Evolutionary conservation across 2,888 invertebrate species (phyloP).

Genomic region (Crepidodera aurea): DNA sequence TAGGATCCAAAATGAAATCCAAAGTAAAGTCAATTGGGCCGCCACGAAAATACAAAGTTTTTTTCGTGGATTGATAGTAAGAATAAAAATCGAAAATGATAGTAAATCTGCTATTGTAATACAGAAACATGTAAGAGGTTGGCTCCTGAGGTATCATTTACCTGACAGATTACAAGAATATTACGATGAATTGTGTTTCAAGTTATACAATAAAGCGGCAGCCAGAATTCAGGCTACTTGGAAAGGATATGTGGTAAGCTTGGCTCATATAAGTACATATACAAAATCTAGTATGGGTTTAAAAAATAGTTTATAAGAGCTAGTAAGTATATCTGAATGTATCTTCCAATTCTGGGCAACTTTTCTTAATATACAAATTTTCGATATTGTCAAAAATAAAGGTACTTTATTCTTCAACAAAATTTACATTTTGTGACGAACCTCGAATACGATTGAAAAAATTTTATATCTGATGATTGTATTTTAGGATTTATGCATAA

Average conservation of each 20-base stretch:
- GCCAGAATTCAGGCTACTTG: slow-evolving; percentile 57
- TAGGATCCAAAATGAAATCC: slow-evolving; percentile 26
- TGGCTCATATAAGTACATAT: too few species aligned
- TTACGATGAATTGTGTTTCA: slow-evolving; percentile 39
- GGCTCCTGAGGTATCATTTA: slow-evolving; percentile 48
- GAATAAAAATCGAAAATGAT: slow-evolving; percentile 48
- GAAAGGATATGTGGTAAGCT: slow-evolving; percentile 53
- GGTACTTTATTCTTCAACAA: too few species aligned
- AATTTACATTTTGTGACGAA: too few species aligned
- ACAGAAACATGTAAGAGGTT: slow-evolving; percentile 55
- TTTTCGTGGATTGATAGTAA: slow-evolving; percentile 51
- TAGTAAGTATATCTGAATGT: too few species aligned
- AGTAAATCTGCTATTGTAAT: slow-evolving; percentile 50
- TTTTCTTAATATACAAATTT: too few species aligned
- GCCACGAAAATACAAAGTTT: slow-evolving; percentile 55
- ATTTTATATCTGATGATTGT: too few species aligned
- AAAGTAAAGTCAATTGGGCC: slow-evolving; percentile 41
- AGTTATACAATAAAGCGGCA: slow-evolving; percentile 51
- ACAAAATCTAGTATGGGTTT: too few species aligned
- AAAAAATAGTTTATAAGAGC: too few species aligned
- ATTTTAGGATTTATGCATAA: too few species aligned
- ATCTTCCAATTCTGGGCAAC: too few species aligned
- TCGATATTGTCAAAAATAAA: too few species aligned
- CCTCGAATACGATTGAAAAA: too few species aligned
- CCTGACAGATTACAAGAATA: slow-evolving; percentile 43